These are phyloP conservation scores for Megaceryle alcyon DNA, from an alignment of 2,797 vertebrate genomes.

Conservation along the genomic window DNA sequence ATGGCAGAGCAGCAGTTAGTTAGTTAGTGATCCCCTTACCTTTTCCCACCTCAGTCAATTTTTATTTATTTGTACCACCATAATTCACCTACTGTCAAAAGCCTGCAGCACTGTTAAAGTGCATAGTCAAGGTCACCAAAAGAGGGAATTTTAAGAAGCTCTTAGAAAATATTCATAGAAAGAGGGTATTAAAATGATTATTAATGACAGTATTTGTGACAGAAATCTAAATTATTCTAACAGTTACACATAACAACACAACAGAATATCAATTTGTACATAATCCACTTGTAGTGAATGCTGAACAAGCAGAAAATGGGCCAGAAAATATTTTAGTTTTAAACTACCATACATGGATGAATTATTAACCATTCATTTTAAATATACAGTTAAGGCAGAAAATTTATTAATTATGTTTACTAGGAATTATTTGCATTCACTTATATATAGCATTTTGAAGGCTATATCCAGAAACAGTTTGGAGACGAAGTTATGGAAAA, in stretches of 20 bases:
- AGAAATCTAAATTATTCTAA: neutral
- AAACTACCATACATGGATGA: neutral
- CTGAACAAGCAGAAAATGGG: neutral
- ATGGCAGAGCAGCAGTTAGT: neutral
- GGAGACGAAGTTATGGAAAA: neutral
- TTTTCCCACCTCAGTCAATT: neutral
- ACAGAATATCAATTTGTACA: neutral
- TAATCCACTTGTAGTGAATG: neutral
- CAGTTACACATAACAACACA: neutral
- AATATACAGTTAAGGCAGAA: neutral
- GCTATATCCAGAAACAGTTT: neutral
- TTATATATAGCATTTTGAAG: neutral
- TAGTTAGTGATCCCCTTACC: neutral
- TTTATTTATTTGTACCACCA: neutral
- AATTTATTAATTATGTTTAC: neutral
- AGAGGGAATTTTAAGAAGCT: neutral
- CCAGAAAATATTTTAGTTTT: neutral
- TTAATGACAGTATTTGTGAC: neutral
- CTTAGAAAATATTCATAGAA: neutral
- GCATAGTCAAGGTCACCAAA: neutral
- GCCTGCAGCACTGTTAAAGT: neutral
- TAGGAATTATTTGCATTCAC: neutral
- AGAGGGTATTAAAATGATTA: neutral
- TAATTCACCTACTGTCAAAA: neutral
- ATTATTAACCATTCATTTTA: neutral